Base-by-base conservation (phyloP, 2,113 vertebrate species). In the Callorhinus ursinus region DNA sequence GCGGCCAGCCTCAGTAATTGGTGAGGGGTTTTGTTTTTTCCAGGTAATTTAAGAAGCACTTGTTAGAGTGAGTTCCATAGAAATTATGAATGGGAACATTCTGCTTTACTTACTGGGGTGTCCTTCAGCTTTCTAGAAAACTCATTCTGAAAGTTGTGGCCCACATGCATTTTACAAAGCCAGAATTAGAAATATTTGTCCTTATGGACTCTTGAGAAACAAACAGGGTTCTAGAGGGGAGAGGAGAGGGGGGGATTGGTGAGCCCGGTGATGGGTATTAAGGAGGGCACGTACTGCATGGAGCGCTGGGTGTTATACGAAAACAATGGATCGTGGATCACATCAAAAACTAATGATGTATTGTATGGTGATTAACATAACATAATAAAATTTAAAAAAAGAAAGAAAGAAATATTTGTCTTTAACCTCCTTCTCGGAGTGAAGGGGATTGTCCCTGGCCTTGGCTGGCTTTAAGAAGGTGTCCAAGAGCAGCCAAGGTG, bases 101-200 rank as follows among this genome's bases (percentile, higher is more conserved):
- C 69, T 87, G 84, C 19, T 96, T 96, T 88, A 87, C 51, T 67
- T 93, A 79, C 83, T 88, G 15, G 31, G 51, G 12, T 83, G 2
- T 81, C 9, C 24, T 84, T 95, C 24, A 31, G 57, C 91, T 84
- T 92, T 93, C 71, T 86, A 85, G 65, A 93, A 93, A 93, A 92
- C 79, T 77, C 46, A 7, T 33, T 67, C 31, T 65, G 63, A 46
- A 90, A 72, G 39, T 90, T 85, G 65, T 76, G 69, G 42, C 14
- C 49, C n/a, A 15, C 11, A 11, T 67, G 12, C 0, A 3, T 88
- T 86, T 94, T 93, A 88, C 10, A 76, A 80, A 96, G 67, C 26
- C 67, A 26, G 69, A 74, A 59, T 67, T 63, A 87, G 72, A 90
- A 95, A 67, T 74, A 57, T n/a, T 95, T 67, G 59, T 91, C 69